Percentiles rank a stretch among this genome's conserved stretches.
Evolutionary conservation across 2,113 vertebrate species (phyloP).

Genomic region (Rhinogobius similis): DNA sequence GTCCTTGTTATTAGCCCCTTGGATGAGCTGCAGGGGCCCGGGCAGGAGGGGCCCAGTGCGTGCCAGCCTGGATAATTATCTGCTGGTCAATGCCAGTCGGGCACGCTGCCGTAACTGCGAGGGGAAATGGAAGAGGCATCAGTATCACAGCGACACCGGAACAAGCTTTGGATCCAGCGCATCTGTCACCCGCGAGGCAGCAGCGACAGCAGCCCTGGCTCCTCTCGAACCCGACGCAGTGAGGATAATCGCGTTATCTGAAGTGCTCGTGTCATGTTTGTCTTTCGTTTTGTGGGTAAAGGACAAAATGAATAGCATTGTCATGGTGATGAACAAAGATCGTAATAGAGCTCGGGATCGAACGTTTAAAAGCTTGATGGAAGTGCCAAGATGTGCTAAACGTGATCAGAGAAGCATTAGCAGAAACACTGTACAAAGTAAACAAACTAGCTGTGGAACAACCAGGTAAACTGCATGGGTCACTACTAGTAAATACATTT

Average conservation of each 20-base stretch:
- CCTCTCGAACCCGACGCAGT: conserved; percentile 28
- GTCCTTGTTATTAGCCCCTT: conserved; percentile 75
- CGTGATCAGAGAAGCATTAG: too few species aligned
- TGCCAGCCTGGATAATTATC: conserved; percentile 76
- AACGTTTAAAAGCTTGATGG: too few species aligned
- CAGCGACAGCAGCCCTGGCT: conserved; percentile 33
- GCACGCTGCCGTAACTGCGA: conserved; percentile 66
- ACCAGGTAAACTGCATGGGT: too few species aligned
- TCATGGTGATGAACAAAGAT: conserved; percentile 1
- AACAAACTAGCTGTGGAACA: too few species aligned
- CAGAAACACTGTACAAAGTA: too few species aligned
- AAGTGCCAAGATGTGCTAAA: too few species aligned
- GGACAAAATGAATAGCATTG: conserved; percentile 6
- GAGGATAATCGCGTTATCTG: conserved; percentile 48
- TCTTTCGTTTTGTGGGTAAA: conserved; percentile 28
- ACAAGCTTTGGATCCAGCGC: conserved; percentile 68
- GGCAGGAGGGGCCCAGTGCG: conserved; percentile 52
- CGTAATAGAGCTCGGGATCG: neutral
- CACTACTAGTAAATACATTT: too few species aligned
- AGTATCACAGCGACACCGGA: conserved; percentile 67
- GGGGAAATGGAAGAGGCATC: conserved; percentile 71
- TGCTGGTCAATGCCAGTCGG: conserved; percentile 68
- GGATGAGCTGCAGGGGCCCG: conserved; percentile 67
- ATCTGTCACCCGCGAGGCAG: conserved; percentile 60
- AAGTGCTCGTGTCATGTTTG: conserved; percentile 35